Percentiles rank a stretch among this genome's conserved stretches.
These are phyloP conservation scores for Neodiprion fabricii DNA, from an alignment of 1,140 invertebrate genomes.

Conservation along the genomic window DNA sequence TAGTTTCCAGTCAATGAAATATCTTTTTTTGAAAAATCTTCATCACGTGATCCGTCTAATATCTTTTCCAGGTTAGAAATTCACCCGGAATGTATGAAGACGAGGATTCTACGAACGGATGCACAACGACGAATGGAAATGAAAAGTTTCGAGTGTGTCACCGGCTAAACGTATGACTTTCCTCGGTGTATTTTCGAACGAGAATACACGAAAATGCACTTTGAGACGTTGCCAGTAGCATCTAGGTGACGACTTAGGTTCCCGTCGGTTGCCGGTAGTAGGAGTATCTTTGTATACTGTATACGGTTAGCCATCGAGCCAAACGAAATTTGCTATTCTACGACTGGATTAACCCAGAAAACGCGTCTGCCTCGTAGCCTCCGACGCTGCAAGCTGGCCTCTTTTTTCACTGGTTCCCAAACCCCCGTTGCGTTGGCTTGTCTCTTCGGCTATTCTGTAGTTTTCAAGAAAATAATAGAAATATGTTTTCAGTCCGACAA, in stretches of 20 bases:
- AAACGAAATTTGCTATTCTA: neutral
- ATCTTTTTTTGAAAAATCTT: neutral
- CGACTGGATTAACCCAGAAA: slow-evolving; percentile 1
- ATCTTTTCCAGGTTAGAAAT: neutral
- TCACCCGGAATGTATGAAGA: neutral
- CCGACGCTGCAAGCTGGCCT: neutral
- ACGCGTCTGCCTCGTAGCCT: neutral
- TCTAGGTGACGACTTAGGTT: neutral
- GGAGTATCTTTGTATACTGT: too few relatives aligned
- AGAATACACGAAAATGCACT: slow-evolving; percentile 5
- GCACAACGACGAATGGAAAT: neutral
- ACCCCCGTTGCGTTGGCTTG: neutral
- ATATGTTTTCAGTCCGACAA: neutral
- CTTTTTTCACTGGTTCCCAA: neutral
- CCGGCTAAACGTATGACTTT: neutral
- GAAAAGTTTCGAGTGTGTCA: neutral
- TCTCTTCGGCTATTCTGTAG: neutral
- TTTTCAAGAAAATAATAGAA: slow-evolving; percentile 4
- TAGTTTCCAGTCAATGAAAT: neutral
- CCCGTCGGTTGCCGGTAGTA: neutral
- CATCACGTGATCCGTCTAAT: neutral
- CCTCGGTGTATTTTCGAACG: neutral
- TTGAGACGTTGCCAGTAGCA: neutral
- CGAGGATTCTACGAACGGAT: too few relatives aligned
- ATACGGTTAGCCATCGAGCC: neutral